A percentile compares a stretch with the other conserved stretches of the same genome.
Evolutionary conservation across 2,888 invertebrate species (phyloP).

Genomic region (Prenolepis imparis): DNA sequence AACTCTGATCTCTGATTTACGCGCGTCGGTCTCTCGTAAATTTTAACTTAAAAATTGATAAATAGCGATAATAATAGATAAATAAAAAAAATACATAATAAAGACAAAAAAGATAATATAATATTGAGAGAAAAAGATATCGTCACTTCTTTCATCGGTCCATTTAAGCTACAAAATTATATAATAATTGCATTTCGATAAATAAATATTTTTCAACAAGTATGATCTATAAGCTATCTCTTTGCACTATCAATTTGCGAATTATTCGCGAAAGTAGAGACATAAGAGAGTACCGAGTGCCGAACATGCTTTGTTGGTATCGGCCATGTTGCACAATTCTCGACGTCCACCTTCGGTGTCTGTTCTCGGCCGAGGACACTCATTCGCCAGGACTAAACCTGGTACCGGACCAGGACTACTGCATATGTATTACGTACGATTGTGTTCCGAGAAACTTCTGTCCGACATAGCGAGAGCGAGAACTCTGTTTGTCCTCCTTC

Average conservation of each 20-base stretch:
- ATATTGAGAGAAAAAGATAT: neutral
- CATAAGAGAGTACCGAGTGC: constrained; percentile 69
- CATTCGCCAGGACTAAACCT: constrained; percentile 76
- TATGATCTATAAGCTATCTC: neutral
- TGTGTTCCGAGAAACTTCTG: constrained; percentile 85
- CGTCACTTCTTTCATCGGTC: neutral
- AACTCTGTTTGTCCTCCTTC: constrained; percentile 75
- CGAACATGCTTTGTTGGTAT: constrained; percentile 79
- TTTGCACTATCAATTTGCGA: neutral
- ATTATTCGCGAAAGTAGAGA: constrained; percentile 20
- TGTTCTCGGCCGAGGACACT: constrained; percentile 79
- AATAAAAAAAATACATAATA: neutral
- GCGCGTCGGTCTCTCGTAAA: neutral
- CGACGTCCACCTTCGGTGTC: constrained; percentile 81
- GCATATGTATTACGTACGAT: constrained; percentile 86
- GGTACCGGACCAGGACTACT: constrained; percentile 78
- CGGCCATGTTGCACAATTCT: constrained; percentile 84
- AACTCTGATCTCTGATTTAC: neutral
- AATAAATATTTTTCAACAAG: neutral
- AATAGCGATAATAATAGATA: neutral
- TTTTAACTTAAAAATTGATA: neutral
- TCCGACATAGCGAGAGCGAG: constrained; percentile 78
- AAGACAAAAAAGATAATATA: neutral
- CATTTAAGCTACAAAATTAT: neutral
- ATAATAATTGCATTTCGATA: neutral